Evolutionary conservation across 2,797 vertebrate genomes (phyloP), one percentile per base, ranked within the genome.

Genomic region (Sparidentex hasta): DNA sequence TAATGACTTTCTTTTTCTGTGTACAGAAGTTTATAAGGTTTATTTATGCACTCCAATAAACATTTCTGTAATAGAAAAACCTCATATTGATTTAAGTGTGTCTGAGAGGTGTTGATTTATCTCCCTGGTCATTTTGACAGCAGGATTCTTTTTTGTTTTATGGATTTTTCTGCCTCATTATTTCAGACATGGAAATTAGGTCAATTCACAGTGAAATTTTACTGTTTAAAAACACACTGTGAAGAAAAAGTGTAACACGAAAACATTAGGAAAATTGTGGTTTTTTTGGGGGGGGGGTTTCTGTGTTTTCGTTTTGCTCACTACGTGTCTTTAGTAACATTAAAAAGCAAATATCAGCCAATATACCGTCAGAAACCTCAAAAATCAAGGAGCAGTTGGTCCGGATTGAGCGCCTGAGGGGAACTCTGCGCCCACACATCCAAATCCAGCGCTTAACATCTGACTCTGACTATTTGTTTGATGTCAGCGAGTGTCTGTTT

Each of bases 401-500:
- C n/a, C n/a, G 1, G n/a, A 21, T 12, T 21, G 50, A 51, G 6
- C 50, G 14, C 46, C 20, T 50, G 7, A 38, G 14, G 5, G 21
- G 12, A 68, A 46, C 27, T 38, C 29, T 47, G 25, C 25, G 6
- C 5, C 21, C 44, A 38, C 44, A 29, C 5, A n/a, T 11, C 25
- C 8, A 46, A 4, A 57, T 8, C 1, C 11, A 44, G 21, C 46
- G 16, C 48, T 33, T 29, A 8, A 38, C 18, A 58, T 38, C 29
- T 58, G 16, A 25, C 52, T 17, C 6, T 9, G 14, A 20, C 4
- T n/a, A 5, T 54, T 20, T 46, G 38, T 57, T 11, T 71, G 65
- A 48, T 50, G 54, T 74, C n/a, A 54, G 21, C 46, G 33, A 62
- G 48, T 54, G 52, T 67, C n/a, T 55, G n/a, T 76, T 21, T 66